Evolutionary conservation across 2,888 invertebrate genomes (phyloP), one percentile per base, ranked within the genome.

Genomic region (Antheraea yamamai): DNA sequence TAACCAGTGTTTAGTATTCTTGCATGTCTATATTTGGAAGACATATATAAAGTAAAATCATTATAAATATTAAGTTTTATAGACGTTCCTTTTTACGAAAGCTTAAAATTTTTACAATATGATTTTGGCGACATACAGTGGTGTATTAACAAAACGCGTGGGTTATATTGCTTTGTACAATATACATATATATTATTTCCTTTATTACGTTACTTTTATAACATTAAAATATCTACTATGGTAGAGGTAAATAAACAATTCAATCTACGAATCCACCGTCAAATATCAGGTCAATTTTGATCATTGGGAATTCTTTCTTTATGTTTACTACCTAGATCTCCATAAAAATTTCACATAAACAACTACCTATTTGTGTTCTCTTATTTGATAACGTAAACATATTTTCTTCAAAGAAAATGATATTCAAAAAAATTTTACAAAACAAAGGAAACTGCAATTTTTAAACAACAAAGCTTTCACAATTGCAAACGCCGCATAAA

Each of bases 391-490:
- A n/a, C n/a, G n/a, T 55, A 55, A 55, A 58, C 58, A 58, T n/a
- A n/a, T n/a, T 3, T 58, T 20, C 20, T 58, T 58, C 58, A 58
- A 58, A 58, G n/a, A 58, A 58, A 58, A 18, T 4, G 10, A 14
- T 26, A 30, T 66, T 30, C 30, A 30, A 30, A 66, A 66, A 66
- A 66, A 74, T 0, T 10, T 71, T 47, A 74, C 39, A 39, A 58
- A 26, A 58, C 47, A 74, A 74, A 58, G 58, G 23, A 58, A 72
- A 71, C 10, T 39, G 30, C 23, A 61, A 74, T 26, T 26, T 23
- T 61, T 58, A 39, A 47, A 47, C n/a, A 71, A 74, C 61, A 61
- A 74, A 58, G 8, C 64, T 16, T 64, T 66, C 14, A 66, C 20
- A 30, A 66, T 26, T 16, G 64, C 10, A 30, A 16, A 30, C 64